Percentiles rank a stretch among this genome's conserved stretches.
Conservation (phyloP, 2,888 invertebrate genomes). For the Aplocera efformata region DNA sequence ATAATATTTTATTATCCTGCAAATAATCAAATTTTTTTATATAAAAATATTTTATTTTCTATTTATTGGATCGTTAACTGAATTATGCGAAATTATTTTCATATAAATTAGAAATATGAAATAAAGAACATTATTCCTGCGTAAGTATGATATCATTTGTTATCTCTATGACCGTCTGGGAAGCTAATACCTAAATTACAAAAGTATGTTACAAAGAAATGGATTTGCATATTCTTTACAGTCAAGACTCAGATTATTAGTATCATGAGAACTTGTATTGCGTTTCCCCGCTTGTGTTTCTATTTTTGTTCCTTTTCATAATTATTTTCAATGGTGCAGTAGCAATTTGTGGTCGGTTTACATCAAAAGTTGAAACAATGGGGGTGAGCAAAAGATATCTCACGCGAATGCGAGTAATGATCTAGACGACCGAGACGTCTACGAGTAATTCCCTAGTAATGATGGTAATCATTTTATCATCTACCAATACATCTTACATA, state of each 20-base stretch:
- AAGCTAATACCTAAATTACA: no score
- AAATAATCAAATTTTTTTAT: conserved; percentile 1
- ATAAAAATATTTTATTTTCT: no score
- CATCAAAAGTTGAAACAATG: conserved; percentile 37
- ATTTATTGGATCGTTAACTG: no score
- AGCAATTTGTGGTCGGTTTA: conserved; percentile 10
- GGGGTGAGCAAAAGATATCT: conserved; percentile 44
- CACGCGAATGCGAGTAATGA: conserved; percentile 58
- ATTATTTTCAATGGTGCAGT: conserved; percentile 3
- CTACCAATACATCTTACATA: conserved; percentile 47
- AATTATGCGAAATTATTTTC: no score
- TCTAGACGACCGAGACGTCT: conserved; percentile 44
- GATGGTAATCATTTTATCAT: conserved; percentile 77
- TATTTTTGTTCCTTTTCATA: conserved; percentile 6
- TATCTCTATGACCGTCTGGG: no score
- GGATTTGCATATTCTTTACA: conserved; percentile 7
- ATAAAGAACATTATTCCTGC: no score
- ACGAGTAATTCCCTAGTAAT: conserved; percentile 65
- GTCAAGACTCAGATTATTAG: no score
- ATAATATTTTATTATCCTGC: conserved; percentile 2
- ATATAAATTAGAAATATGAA: no score
- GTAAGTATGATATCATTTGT: no score
- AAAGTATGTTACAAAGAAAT: not conserved
- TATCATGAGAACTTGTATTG: conserved; percentile 13
- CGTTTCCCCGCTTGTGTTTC: conserved; percentile 5